phyloP scores from a whole-genome alignment of 2,888 invertebrate genomes.

The Anthrax anthrax region DNA sequence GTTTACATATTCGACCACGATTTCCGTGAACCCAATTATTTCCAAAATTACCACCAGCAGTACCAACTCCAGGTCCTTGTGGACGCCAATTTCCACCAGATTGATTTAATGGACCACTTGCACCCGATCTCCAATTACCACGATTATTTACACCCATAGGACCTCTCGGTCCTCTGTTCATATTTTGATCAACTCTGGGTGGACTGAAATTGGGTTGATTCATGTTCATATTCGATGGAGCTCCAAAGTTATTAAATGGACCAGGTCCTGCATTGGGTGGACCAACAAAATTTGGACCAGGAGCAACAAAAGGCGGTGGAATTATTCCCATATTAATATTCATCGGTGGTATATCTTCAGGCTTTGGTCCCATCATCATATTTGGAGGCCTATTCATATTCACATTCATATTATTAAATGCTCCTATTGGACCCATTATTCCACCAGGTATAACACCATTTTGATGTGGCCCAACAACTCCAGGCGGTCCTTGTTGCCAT shows the following conservation, averaged over 20 bases:
- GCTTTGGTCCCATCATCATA: constrained; percentile 17
- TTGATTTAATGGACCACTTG: constrained; percentile 21
- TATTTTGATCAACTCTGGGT: constrained; percentile 14
- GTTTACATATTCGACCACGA: constrained; percentile 51
- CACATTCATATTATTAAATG: constrained; percentile 12
- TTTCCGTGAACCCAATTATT: constrained; percentile 31
- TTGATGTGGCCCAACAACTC: constrained; percentile 13
- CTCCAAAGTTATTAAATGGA: constrained; percentile 5
- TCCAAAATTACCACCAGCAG: constrained; percentile 25
- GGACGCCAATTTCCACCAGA: constrained; percentile 42
- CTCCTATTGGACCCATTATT: constrained; percentile 5
- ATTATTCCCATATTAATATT: constrained; percentile 8
- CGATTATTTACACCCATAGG: constrained; percentile 30
- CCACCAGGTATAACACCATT: constrained; percentile 9
- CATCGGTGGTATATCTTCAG: neutral
- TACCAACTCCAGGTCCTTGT: constrained; percentile 33
- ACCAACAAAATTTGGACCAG: constrained; percentile 2
- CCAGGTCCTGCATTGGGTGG: constrained; percentile 1
- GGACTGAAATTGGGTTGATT: constrained; percentile 2
- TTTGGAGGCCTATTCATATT: constrained; percentile 6
- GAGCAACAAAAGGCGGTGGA: neutral
- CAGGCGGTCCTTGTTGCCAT: constrained; percentile 14
- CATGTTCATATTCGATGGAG: constrained; percentile 5
- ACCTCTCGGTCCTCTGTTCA: constrained; percentile 18
- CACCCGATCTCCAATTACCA: constrained; percentile 29